These are phyloP conservation scores for Eulemur macaco DNA, from an alignment of 2,113 vertebrate species.

Conservation along the genomic window DNA sequence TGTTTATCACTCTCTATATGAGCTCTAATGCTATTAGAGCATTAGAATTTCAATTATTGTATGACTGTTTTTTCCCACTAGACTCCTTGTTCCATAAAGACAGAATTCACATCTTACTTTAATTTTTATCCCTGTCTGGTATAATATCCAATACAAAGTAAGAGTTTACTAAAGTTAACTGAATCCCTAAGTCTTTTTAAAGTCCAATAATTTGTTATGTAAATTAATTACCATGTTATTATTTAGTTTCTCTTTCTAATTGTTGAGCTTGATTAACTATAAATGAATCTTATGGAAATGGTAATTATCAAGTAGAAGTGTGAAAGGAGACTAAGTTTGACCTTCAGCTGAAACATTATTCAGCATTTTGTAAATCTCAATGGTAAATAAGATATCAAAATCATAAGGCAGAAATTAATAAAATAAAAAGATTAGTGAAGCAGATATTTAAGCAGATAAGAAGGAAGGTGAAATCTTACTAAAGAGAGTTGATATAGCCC, in stretches of 20 bases:
- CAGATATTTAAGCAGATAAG: background rate
- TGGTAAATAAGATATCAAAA: background rate
- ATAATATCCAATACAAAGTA: background rate
- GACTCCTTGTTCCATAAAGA: background rate
- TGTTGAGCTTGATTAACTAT: background rate
- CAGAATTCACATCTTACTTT: background rate
- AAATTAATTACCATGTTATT: background rate
- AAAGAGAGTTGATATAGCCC: background rate
- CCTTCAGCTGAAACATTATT: background rate
- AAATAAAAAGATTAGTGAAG: background rate
- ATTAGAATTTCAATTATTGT: background rate
- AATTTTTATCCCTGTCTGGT: background rate
- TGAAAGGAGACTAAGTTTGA: background rate
- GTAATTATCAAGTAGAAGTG: background rate
- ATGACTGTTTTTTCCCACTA: background rate
- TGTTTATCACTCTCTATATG: background rate
- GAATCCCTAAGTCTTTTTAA: constrained; percentile 2
- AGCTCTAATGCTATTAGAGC: background rate
- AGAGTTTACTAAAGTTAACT: background rate
- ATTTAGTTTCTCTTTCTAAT: background rate
- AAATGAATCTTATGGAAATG: background rate
- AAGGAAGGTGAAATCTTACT: background rate
- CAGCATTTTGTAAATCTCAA: background rate
- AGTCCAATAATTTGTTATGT: background rate
- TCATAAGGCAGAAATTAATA: background rate